Evolutionary conservation across 2,797 vertebrate genomes (phyloP), one percentile per base, ranked within the genome.

Genomic region (Diplodus puntazzo): DNA sequence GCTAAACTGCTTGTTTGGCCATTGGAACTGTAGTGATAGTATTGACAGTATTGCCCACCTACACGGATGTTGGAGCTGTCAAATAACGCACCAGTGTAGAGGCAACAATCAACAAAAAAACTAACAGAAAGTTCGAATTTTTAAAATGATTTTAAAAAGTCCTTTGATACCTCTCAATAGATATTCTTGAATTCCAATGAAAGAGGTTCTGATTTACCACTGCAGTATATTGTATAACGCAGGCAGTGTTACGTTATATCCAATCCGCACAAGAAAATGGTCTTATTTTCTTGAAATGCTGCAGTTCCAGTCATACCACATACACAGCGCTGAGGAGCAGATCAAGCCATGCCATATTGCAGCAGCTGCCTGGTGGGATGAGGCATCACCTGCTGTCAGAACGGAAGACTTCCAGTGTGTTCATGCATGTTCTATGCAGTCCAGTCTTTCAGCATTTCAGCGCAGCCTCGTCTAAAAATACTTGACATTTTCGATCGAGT

Each of bases 401-500:
- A 23, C 21, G 12, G 54, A 87, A 79, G 45, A 67, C 77, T 59
- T 86, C 75, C 75, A 64, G 50, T 73, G 69, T 81, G 74, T 73
- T 62, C 25, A 73, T 76, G 59, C 55, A 54, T 52, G 69, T 65
- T 82, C 65, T 69, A 20, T 16, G 3, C 58, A 42, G 59, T 69
- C 69, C 59, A 66, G 82, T 84, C 79, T 63, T 83, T 88, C 72
- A 69, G 73, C 75, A 43, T 85, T 86, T 82, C 70, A 53, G 20
- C 73, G 25, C 64, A 52, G 63, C 39, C 25, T 55, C n/a, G 46
- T 73, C 89, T 91, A 90, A 90, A 93, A 93, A 91, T 89, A 91
- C 69, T 34, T 88, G 73, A 91, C 80, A 87, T 89, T 89, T 89
- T 48, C 21, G 1, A 69, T 61, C 27, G 60, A 82, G 67, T 65